Base-by-base conservation (phyloP, 2,113 vertebrate genomes). In the Clarias gariepinus region DNA sequence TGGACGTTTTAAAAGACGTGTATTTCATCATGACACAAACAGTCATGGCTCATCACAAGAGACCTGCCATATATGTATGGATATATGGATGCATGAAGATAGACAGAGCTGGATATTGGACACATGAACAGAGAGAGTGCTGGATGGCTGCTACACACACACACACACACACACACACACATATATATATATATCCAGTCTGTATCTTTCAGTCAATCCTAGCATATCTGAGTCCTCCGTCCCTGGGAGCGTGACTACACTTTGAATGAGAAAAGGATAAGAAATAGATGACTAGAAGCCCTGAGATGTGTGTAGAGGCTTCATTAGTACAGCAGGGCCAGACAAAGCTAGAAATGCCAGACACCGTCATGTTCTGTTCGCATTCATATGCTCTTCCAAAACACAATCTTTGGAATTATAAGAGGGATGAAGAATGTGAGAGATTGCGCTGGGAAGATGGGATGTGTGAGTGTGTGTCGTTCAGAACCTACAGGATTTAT, bases 221-320 rank as follows among this genome's bases (percentile, higher is more conserved):
- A 79, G 76, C 64, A 84, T 80, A 84, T 84, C 33, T 28, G 74
- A 61, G 78, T 85, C 79, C 61, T 89, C 83, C 58, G 41, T 89
- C 66, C 73, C 71, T 33, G 82, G 21, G 41, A 63, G 60, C 80
- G 68, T 69, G 81, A 82, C 74, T 69, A 57, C 63, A 71, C 85
- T 53, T 69, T 55, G 21, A 61, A 82, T 82, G 86, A 87, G 77
- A 85, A 47, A 73, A 86, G 57, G 41, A 15, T 63, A 33, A 80
- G 76, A 71, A 85, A 73, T 36, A 28, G 28, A 85, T 36, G 57
- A 30, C 69, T 12, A 36, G 68, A 81, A 86, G 64, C 57, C 68
- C 41, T 30, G 61, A 88, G 53, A 78, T 68, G 63, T 71, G 81
- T 82, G 68, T 11, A 60, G 71, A 81, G 83, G 82, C 83, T 76